A percentile compares a stretch with the other conserved stretches of the same genome.
phyloP scores from a whole-genome alignment of 2,888 invertebrate species.

The Miltochrista miniata region DNA sequence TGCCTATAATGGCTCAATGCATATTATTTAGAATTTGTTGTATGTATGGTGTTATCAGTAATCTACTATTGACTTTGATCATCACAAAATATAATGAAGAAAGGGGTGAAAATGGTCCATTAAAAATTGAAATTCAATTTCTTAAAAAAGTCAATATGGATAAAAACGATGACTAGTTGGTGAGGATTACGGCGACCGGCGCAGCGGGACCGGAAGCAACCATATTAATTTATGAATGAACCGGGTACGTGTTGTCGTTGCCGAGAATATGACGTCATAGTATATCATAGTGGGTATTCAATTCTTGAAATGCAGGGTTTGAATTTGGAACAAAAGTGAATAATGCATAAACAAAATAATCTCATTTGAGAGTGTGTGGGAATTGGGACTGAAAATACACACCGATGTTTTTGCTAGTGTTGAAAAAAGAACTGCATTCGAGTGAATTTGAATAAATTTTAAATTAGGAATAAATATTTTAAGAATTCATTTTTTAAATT shows the following conservation, averaged over 20 bases:
- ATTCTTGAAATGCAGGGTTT: constrained; percentile 25
- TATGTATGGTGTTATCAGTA: too few species aligned
- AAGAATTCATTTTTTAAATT: neutral
- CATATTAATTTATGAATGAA: constrained; percentile 68
- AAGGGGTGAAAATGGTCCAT: neutral
- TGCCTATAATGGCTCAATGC: too few species aligned
- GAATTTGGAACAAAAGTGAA: neutral
- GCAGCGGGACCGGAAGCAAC: constrained; percentile 62
- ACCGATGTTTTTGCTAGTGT: neutral
- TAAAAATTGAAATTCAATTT: neutral
- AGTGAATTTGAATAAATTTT: constrained; percentile 1
- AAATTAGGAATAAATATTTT: constrained; percentile 25
- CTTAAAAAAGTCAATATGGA: constrained; percentile 20
- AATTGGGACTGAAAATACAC: neutral
- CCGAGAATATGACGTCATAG: constrained; percentile 55
- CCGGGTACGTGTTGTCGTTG: constrained; percentile 56
- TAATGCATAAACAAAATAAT: constrained; percentile 6
- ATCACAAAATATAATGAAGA: neutral
- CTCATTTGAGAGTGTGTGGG: constrained; percentile 6
- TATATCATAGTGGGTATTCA: constrained; percentile 24
- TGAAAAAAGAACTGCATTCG: neutral
- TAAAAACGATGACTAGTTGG: constrained; percentile 34
- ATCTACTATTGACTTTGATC: too few species aligned
- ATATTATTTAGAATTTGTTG: too few species aligned
- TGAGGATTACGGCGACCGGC: constrained; percentile 48